Percentiles rank a stretch among this genome's conserved stretches.
Evolutionary conservation across 2,797 vertebrate species (phyloP).

Genomic region (Scleropages formosus): DNA sequence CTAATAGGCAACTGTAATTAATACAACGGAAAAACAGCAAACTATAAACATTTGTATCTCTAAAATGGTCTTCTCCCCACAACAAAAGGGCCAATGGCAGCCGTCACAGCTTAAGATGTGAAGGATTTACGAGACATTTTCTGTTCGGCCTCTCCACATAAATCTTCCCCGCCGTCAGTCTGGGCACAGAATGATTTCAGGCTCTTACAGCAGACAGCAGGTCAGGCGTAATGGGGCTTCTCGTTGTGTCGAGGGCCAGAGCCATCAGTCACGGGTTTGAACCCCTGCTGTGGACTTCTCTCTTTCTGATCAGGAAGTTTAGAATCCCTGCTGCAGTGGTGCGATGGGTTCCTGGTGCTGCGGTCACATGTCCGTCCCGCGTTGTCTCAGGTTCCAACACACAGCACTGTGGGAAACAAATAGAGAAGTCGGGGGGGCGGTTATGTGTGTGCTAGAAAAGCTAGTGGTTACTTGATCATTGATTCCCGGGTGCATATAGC

Average conservation of each 20-base stretch:
- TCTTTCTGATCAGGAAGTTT: conserved; percentile 31
- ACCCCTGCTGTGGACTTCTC: conserved; percentile 40
- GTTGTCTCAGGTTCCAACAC: conserved; percentile 31
- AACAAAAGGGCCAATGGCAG: conserved; percentile 54
- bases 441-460: background rate
- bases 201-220: conserved; percentile 50
- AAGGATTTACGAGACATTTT: conserved; percentile 56
- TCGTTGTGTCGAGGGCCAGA: conserved; percentile 40
- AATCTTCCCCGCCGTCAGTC: conserved; percentile 53
- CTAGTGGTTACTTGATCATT: too few species aligned
- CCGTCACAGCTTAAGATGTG: conserved; percentile 45
- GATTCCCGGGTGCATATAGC: too few species aligned
- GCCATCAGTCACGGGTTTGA: conserved; percentile 43
- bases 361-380: conserved; percentile 38
- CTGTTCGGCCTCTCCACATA: conserved; percentile 52
- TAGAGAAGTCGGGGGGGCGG: background rate
- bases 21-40: too few species aligned
- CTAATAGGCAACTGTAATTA: too few species aligned
- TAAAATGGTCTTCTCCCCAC: conserved; percentile 46
- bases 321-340: conserved; percentile 43
- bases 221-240: conserved; percentile 59
- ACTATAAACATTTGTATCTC: background rate
- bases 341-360: background rate
- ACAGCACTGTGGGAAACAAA: conserved; percentile 18
- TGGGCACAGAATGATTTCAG: conserved; percentile 50